Percentiles rank a stretch among this genome's conserved stretches.
Conservation (phyloP, 2,797 vertebrate genomes). For the Melanotaenia trifasciata region DNA sequence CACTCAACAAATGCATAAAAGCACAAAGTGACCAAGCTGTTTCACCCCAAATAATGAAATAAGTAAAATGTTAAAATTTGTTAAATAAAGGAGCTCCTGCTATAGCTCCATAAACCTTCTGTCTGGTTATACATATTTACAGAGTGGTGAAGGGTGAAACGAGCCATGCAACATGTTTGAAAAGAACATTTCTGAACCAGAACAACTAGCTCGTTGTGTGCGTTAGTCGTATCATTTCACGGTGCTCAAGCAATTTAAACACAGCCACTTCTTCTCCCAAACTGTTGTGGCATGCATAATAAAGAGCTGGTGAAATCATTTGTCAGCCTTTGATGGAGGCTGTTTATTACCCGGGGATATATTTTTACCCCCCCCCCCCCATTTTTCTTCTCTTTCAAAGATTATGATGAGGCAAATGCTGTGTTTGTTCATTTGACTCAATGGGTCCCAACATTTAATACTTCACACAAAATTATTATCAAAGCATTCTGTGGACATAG, state of each 20-base stretch:
- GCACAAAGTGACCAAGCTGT: background rate
- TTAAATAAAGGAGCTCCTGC: background rate
- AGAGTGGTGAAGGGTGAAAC: constrained; percentile 27
- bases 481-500: constrained; percentile 76
- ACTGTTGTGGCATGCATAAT: constrained; percentile 67
- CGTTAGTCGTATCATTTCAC: constrained; percentile 75
- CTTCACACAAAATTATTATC: constrained; percentile 80
- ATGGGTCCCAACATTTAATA: constrained; percentile 68
- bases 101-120: constrained; percentile 31
- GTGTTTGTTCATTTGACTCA: constrained; percentile 55
- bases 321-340: constrained; percentile 69
- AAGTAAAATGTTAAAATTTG: background rate
- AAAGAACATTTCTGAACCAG: constrained; percentile 58
- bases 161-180: constrained; percentile 50
- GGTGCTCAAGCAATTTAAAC: constrained; percentile 70
- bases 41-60: background rate
- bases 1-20: background rate
- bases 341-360: constrained; percentile 53
- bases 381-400: constrained; percentile 28
- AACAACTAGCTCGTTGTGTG: constrained; percentile 48
- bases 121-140: constrained; percentile 54
- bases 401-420: constrained; percentile 64
- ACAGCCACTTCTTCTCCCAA: constrained; percentile 49
- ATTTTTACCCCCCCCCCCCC: constrained; percentile 11
- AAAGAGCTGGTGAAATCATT: constrained; percentile 69